Percentiles rank a stretch among this genome's conserved stretches.
These are phyloP conservation scores for Diarsia dahlii DNA, from an alignment of 2,888 invertebrate species.

Conservation along the genomic window DNA sequence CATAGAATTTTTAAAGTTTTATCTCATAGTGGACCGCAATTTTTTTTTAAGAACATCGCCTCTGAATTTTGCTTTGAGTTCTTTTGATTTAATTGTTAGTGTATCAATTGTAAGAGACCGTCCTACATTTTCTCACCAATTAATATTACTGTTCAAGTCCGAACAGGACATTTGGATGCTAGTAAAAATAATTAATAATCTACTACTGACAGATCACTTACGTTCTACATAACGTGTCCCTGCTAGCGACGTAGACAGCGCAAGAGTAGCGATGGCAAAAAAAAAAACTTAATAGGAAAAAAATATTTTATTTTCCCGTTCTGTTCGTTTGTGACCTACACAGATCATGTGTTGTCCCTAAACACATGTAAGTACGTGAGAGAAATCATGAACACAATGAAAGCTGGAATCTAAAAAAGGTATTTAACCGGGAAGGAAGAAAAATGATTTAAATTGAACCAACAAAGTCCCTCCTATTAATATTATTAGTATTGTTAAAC, in stretches of 20 bases:
- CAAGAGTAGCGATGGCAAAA: slow-evolving; percentile 42
- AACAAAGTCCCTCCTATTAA: neutral
- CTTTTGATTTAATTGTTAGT: neutral
- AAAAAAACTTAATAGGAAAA: neutral
- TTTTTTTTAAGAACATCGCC: neutral
- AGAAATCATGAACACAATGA: neutral
- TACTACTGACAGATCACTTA: slow-evolving; percentile 63
- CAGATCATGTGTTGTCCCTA: neutral
- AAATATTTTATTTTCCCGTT: neutral
- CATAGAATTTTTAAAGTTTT: too few species aligned
- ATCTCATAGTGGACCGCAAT: neutral
- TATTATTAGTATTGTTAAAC: neutral
- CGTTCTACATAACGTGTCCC: slow-evolving; percentile 67
- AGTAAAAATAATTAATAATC: slow-evolving; percentile 70
- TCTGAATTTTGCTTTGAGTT: neutral
- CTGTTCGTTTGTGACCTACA: neutral
- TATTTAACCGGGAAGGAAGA: neutral
- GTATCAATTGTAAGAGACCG: neutral
- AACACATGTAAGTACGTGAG: slow-evolving; percentile 4
- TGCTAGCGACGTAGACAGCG: slow-evolving; percentile 62
- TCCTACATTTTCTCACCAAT: slow-evolving; percentile 38
- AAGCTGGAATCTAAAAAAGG: neutral
- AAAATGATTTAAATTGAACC: neutral
- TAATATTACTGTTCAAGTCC: slow-evolving; percentile 36
- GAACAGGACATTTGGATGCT: slow-evolving; percentile 57